These are phyloP conservation scores for Drosophila arawakana DNA, from an alignment of 1,140 invertebrate genomes.

Conservation along the genomic window DNA sequence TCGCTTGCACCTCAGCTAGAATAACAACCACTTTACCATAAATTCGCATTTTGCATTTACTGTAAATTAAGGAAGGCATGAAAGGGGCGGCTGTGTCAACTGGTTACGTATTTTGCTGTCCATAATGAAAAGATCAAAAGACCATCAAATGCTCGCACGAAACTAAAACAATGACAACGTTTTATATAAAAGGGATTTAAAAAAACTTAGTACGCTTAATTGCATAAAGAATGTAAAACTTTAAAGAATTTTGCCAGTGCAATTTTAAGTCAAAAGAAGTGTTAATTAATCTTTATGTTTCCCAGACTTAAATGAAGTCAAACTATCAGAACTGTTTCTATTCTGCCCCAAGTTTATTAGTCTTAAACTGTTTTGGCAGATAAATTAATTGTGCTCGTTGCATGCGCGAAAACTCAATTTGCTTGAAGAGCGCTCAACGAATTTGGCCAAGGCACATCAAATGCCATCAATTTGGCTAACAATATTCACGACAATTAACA, in stretches of 20 bases:
- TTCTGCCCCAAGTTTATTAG: too few species aligned
- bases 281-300: too few species aligned
- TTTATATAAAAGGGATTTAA: not conserved
- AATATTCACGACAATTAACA: conserved; percentile 75
- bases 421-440: conserved; percentile 21
- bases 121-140: conserved; percentile 64
- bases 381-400: conserved; percentile 43
- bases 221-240: conserved; percentile 10
- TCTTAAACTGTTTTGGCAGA: conserved; percentile 11
- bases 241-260: not conserved
- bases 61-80: conserved; percentile 37
- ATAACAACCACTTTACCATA: conserved; percentile 21
- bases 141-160: conserved; percentile 39
- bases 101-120: conserved; percentile 47
- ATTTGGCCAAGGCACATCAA: conserved; percentile 34
- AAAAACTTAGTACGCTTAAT: too few species aligned
- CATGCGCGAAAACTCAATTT: conserved; percentile 62
- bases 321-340: too few species aligned
- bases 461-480: conserved; percentile 68
- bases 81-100: not conserved
- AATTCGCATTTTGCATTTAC: conserved; percentile 47
- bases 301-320: too few species aligned
- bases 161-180: not conserved
- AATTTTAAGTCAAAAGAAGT: not conserved
- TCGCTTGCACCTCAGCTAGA: conserved; percentile 22